These are phyloP conservation scores for Brachyhypopomus occidentalis DNA, from an alignment of 2,113 vertebrate species.

Conservation along the genomic window DNA sequence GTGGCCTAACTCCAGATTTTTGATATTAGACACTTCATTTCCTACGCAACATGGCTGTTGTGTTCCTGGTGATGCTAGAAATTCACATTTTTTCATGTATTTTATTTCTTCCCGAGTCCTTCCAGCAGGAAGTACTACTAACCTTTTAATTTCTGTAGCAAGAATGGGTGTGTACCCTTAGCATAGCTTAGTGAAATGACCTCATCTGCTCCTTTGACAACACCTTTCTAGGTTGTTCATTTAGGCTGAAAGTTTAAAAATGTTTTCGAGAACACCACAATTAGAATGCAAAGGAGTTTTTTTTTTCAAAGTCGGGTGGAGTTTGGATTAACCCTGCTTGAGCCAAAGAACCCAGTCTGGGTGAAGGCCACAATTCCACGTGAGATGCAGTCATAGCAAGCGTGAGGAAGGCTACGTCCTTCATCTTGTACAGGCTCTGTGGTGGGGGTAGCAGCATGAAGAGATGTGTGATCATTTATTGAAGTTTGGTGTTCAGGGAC, in stretches of 20 bases:
- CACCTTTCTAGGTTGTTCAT: no score
- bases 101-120: conserved; percentile 18
- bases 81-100: conserved; percentile 39
- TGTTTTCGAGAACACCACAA: no score
- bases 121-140: conserved; percentile 47
- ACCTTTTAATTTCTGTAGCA: conserved; percentile 15
- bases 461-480: conserved; percentile 61
- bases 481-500: conserved; percentile 55
- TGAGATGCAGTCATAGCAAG: conserved; percentile 34
- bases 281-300: no score
- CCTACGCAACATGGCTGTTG: conserved; percentile 59
- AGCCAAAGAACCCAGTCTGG: conserved; percentile 23
- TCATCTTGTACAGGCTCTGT: conserved; percentile 59
- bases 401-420: conserved; percentile 51
- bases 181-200: no score
- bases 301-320: conserved; percentile 1
- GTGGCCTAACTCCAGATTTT: conserved; percentile 54
- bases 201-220: no score
- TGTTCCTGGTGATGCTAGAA: conserved; percentile 52
- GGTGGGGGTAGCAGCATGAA: conserved; percentile 61
- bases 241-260: no score
- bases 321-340: conserved; percentile 7
- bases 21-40: conserved; percentile 64
- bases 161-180: no score
- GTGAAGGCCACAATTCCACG: conserved; percentile 8